phyloP scores from a whole-genome alignment of 2,888 invertebrate genomes.

The Patella caerulea region DNA sequence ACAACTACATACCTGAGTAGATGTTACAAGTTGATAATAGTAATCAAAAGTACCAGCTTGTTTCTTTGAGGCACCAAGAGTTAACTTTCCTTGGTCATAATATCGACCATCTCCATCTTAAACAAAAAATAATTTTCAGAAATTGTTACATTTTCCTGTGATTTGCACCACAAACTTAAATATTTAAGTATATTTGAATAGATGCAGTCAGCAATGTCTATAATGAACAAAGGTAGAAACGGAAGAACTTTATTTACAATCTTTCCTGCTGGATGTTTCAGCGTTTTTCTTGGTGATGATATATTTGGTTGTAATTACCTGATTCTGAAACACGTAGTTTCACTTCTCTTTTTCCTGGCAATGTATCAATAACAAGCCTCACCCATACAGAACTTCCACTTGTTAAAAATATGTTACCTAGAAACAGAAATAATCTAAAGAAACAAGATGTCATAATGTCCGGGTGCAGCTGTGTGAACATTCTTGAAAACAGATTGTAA shows the following conservation, averaged over 20 bases:
- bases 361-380: conserved; percentile 13
- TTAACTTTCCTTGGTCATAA: conserved; percentile 16
- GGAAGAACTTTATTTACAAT: too few relatives aligned
- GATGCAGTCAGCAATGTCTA: too few relatives aligned
- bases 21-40: not conserved
- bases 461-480: not conserved
- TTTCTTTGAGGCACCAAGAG: conserved; percentile 5
- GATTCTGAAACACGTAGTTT: not conserved
- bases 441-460: not conserved
- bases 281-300: too few relatives aligned
- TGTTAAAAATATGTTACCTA: conserved; percentile 15
- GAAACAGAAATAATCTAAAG: not conserved
- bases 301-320: conserved; percentile 2
- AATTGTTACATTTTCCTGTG: too few relatives aligned
- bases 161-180: too few relatives aligned
- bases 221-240: too few relatives aligned
- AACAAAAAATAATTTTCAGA: not conserved
- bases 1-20: not conserved
- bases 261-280: too few relatives aligned
- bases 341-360: conserved; percentile 14
- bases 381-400: conserved; percentile 6
- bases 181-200: too few relatives aligned
- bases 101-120: conserved; percentile 12
- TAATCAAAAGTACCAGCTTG: not conserved
- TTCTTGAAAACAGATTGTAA: too few relatives aligned